phyloP scores from a whole-genome alignment of 53 echinoderm and acorn worm species.

The Stichopus horrens region DNA sequence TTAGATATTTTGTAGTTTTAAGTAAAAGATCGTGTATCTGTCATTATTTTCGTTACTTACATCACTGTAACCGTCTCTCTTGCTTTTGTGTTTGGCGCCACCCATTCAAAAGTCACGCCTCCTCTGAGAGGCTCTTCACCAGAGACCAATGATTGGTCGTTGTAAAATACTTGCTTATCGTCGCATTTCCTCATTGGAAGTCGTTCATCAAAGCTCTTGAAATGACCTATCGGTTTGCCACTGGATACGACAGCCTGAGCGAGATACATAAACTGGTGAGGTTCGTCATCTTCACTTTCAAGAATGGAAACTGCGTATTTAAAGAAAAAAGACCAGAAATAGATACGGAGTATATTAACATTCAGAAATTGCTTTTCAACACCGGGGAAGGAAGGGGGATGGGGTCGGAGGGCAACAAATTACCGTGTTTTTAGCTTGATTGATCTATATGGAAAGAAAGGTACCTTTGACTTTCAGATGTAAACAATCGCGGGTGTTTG shows the following conservation, averaged over 20 bases:
- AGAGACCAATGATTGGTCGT: not conserved
- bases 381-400: no score
- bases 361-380: no score
- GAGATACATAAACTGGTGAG: conserved; percentile 17
- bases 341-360: no score
- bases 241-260: conserved; percentile 30
- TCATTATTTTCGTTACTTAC: conserved; percentile 25
- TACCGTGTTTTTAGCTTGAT: no score
- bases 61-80: conserved; percentile 17
- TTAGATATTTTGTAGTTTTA: no score
- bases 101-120: conserved; percentile 48
- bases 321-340: no score
- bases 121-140: not conserved
- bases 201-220: conserved; percentile 38
- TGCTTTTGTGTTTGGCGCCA: conserved; percentile 23
- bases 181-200: conserved; percentile 40
- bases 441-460: no score
- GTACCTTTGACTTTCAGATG: no score
- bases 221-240: conserved; percentile 40
- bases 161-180: conserved; percentile 35
- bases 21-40: no score
- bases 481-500: no score
- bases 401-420: no score
- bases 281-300: conserved; percentile 19
- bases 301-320: conserved; percentile 26